Evolutionary conservation across 2,797 vertebrate species (phyloP).

Genomic region (Stomatorhinus walkeri): DNA sequence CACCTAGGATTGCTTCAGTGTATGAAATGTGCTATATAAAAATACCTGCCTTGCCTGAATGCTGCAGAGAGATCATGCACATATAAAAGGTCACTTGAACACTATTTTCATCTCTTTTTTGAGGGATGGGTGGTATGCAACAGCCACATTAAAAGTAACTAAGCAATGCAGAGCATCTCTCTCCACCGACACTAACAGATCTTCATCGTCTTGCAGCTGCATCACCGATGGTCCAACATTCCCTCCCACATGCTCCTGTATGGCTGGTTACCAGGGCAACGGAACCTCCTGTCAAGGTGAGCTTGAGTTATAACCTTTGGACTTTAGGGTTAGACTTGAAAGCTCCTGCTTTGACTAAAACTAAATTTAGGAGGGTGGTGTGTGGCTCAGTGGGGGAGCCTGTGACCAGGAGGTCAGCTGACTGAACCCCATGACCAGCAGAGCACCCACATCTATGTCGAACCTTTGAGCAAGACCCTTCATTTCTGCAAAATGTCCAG

Average conservation of each 20-base stretch:
- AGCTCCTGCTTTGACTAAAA: neutral
- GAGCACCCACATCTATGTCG: neutral
- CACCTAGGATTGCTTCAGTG: neutral
- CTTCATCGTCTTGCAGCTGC: slow-evolving; percentile 63
- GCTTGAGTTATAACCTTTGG: neutral
- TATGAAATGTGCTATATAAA: neutral
- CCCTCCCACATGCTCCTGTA: slow-evolving; percentile 64
- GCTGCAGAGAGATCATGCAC: neutral
- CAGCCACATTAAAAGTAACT: neutral
- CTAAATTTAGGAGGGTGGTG: neutral
- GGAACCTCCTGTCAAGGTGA: slow-evolving; percentile 80
- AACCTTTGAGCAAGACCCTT: neutral
- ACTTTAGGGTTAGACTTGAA: neutral
- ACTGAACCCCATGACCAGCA: neutral
- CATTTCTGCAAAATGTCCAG: neutral
- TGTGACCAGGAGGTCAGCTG: neutral
- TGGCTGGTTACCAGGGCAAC: slow-evolving; percentile 78
- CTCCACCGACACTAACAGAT: neutral
- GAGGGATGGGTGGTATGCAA: neutral
- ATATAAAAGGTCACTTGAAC: neutral
- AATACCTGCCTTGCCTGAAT: neutral
- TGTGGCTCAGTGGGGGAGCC: neutral
- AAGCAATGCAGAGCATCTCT: neutral
- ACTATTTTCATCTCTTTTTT: neutral
- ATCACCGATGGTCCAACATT: slow-evolving; percentile 52